A percentile compares a stretch with the other conserved stretches of the same genome.
Conservation (phyloP, 2,797 vertebrate genomes). For the Anguilla obscura region DNA sequence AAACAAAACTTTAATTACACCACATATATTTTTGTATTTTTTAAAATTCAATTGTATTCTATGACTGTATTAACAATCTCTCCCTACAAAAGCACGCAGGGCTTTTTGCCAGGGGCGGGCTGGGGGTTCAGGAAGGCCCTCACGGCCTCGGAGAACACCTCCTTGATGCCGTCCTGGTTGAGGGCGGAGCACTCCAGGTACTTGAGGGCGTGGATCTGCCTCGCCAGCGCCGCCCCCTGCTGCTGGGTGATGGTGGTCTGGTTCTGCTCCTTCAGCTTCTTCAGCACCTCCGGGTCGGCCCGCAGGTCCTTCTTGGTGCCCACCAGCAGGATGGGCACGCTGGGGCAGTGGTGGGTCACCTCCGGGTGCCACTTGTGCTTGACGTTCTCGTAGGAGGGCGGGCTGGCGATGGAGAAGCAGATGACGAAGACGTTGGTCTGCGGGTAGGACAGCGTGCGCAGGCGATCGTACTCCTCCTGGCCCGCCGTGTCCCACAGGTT, state of each 20-base stretch:
- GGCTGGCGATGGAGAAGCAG: constrained; percentile 83
- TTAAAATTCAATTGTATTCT: constrained; percentile 19
- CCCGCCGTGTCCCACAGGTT: constrained; percentile 83
- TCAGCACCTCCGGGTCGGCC: constrained; percentile 71
- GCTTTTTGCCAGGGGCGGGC: constrained; percentile 64
- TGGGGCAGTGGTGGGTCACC: constrained; percentile 80
- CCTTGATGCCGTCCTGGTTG: constrained; percentile 79
- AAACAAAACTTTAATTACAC: background rate
- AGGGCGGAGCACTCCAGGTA: constrained; percentile 85
- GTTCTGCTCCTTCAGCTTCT: constrained; percentile 81
- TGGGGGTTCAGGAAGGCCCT: constrained; percentile 74
- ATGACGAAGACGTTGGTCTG: constrained; percentile 84
- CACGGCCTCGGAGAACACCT: constrained; percentile 79
- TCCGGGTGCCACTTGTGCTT: constrained; percentile 83
- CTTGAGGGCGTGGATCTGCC: constrained; percentile 77
- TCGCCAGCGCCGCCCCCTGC: constrained; percentile 75
- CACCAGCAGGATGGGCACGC: constrained; percentile 79
- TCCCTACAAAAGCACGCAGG: constrained; percentile 75
- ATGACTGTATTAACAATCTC: background rate
- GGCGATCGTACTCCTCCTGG: constrained; percentile 80
- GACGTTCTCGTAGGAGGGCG: constrained; percentile 80
- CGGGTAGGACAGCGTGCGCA: constrained; percentile 79
- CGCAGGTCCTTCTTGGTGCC: constrained; percentile 86
- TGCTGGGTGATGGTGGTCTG: constrained; percentile 73
- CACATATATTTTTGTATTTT: background rate